A percentile compares a stretch with the other conserved stretches of the same genome.
These are phyloP conservation scores for Holcopasites calliopsidis DNA, from an alignment of 1,140 invertebrate species.

Conservation along the genomic window DNA sequence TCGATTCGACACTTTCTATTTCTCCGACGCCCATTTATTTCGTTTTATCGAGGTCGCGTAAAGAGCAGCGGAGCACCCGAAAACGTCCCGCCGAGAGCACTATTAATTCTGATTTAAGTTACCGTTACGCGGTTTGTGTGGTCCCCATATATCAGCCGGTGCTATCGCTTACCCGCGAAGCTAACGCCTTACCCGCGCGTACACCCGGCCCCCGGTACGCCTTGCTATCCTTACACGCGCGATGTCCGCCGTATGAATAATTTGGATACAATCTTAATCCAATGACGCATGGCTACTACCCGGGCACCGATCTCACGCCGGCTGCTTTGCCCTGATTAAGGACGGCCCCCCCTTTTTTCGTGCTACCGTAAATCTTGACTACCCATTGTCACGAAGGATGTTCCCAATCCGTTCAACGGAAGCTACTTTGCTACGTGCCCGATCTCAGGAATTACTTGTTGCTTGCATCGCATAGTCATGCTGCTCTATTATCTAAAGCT, in stretches of 20 bases:
- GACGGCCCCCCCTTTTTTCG: constrained; percentile 38
- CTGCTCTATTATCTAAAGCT: no score
- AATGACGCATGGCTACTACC: constrained; percentile 66
- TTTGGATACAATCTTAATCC: constrained; percentile 71
- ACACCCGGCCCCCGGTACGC: constrained; percentile 44
- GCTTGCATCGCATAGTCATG: no score
- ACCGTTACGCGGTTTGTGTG: constrained; percentile 71
- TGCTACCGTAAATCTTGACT: constrained; percentile 43
- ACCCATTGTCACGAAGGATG: constrained; percentile 31
- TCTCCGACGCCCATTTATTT: constrained; percentile 21
- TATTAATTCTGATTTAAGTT: constrained; percentile 71
- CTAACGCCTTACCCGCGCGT: constrained; percentile 63
- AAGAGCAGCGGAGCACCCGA: constrained; percentile 42
- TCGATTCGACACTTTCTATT: background rate
- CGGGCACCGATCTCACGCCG: constrained; percentile 13
- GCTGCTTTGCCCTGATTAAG: constrained; percentile 62
- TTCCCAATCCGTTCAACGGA: background rate
- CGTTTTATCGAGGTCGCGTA: constrained; percentile 14
- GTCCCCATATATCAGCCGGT: constrained; percentile 69
- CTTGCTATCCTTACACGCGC: constrained; percentile 50
- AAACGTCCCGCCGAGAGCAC: constrained; percentile 57
- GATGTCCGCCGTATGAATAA: constrained; percentile 66
- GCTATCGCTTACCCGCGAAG: constrained; percentile 64
- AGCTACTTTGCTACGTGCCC: background rate
- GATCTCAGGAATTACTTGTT: background rate